These are phyloP conservation scores for Xestoiulus laeticollis DNA, from an alignment of 2,888 invertebrate species.

Conservation along the genomic window DNA sequence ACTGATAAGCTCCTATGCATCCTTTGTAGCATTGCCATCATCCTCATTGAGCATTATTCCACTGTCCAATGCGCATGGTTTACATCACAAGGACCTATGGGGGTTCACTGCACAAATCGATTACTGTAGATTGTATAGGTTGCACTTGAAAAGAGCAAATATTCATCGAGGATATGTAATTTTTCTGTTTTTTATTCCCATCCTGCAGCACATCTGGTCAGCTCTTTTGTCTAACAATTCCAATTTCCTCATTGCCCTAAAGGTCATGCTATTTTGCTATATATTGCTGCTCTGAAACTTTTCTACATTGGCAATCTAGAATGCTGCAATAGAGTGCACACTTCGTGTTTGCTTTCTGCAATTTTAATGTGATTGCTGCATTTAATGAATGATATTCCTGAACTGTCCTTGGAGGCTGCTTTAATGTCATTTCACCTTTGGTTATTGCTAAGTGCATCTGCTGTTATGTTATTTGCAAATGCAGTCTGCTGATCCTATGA, in stretches of 20 bases:
- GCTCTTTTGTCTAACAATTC: not conserved
- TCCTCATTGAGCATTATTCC: not conserved
- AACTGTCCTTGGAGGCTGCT: not conserved
- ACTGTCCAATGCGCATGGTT: not conserved
- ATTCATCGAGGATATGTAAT: not conserved
- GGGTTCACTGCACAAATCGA: constrained; percentile 11
- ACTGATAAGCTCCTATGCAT: not conserved
- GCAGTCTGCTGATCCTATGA: not conserved
- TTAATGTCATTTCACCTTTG: not conserved
- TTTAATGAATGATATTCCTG: not conserved
- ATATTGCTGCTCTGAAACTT: not conserved
- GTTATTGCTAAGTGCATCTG: not conserved
- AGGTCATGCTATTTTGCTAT: not conserved
- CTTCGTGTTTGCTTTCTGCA: not conserved
- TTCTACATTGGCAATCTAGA: not conserved
- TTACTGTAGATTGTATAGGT: not conserved
- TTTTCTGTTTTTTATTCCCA: not conserved
- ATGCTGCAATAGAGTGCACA: not conserved
- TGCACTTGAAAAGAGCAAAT: not conserved
- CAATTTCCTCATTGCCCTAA: not conserved
- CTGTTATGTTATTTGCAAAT: not conserved
- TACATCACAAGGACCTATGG: not conserved
- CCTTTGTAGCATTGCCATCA: not conserved
- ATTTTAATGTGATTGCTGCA: not conserved
- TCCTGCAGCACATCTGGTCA: not conserved